Percentiles rank a stretch among this genome's conserved stretches.
phyloP scores from a whole-genome alignment of 2,113 vertebrate species.

The Gadus macrocephalus region DNA sequence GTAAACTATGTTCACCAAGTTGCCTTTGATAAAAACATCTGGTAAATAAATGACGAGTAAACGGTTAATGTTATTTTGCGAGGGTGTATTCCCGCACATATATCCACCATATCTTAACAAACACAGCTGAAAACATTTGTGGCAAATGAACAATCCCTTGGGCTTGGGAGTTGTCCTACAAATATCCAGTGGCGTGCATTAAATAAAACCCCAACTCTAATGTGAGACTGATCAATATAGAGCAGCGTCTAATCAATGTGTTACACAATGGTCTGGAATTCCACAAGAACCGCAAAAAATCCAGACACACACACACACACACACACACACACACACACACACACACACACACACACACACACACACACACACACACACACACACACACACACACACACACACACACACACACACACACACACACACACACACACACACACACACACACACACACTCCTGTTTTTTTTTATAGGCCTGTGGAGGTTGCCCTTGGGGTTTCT shows the following conservation, averaged over 20 bases:
- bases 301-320: conserved; percentile 1
- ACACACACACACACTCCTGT: neutral
- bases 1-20: too few relatives aligned
- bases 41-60: too few relatives aligned
- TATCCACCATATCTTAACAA: too few relatives aligned
- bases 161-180: too few relatives aligned
- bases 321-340: neutral
- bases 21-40: too few relatives aligned
- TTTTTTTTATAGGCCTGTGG: neutral
- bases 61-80: too few relatives aligned
- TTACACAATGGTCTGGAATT: neutral
- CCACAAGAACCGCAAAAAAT: neutral
- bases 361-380: neutral
- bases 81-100: too few relatives aligned
- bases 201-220: too few relatives aligned
- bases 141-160: too few relatives aligned
- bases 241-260: neutral
- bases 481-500: neutral
- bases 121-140: too few relatives aligned
- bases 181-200: too few relatives aligned
- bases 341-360: conserved; percentile 9
- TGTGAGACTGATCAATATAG: neutral
- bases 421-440: neutral
- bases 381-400: neutral
- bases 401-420: neutral